Base-by-base conservation (phyloP, 2,888 invertebrate genomes). In the Stenurella melanura region DNA sequence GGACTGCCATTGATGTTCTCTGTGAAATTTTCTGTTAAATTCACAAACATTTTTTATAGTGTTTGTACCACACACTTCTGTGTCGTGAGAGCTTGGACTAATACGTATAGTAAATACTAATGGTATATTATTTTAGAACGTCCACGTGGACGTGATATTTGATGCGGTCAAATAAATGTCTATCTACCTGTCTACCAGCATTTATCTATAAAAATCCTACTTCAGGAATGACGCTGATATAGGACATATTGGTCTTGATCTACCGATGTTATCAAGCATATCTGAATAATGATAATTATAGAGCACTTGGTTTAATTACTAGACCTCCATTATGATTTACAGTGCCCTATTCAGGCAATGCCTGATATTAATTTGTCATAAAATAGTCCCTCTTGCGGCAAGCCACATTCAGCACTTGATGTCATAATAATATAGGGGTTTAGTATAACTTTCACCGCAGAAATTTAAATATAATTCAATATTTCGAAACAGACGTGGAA, bases 281-380 rank as follows among this genome's bases (percentile, higher is more conserved):
- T 50, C n/a, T 50, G 50, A 50, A 34, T 60, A 60, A 61, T 70
- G 30, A 69, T 67, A 19, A 42, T 54, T 21, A 50, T 19, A 26
- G 70, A 61, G 38, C 70, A 61, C 60, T 70, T 70, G 57, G 56
- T 60, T 60, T 60, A 60, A 70, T 57, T 60, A 70, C 19, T 38
- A 58, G 70, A 70, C 70, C 70, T 60, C 50, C 42, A 70, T 60
- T 70, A 70, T 70, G 70, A 70, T 70, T 70, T 70, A 60, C 17
- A 50, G 56, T 60, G 60, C 18, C 57, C 15, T 30, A 50, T 38
- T 60, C 60, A 42, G 42, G 42, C 60, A 69, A 34, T 50, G 57
- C 15, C 19, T 70, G 60, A 21, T 70, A 70, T 70, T 70, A 70
- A 60, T 70, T 70, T 70, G 70, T 60, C 70, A 70, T 70, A 70